phyloP scores from a whole-genome alignment of 1,140 invertebrate species.

The Lasioglossum albipes region DNA sequence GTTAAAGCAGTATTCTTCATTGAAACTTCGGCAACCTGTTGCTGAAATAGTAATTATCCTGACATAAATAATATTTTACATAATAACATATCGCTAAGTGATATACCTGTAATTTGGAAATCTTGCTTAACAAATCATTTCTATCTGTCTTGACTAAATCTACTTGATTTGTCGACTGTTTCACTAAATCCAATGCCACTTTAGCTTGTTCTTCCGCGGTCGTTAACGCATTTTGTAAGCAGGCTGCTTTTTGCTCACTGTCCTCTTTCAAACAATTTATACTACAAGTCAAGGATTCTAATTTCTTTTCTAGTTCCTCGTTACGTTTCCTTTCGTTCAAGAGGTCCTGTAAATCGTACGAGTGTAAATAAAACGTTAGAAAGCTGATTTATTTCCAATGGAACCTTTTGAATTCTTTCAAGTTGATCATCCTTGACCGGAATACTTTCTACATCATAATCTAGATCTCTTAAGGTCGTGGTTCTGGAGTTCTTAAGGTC shows the following conservation, averaged over 20 bases:
- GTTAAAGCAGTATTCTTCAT: slow-evolving; percentile 48
- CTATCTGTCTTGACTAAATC: slow-evolving; percentile 57
- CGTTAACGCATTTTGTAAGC: slow-evolving; percentile 49
- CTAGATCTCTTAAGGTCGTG: not conserved
- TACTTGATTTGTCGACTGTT: slow-evolving; percentile 54
- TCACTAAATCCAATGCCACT: slow-evolving; percentile 55
- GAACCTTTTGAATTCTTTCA: slow-evolving; percentile 38
- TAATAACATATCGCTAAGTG: not conserved
- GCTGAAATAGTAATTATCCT: slow-evolving; percentile 40
- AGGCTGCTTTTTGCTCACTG: slow-evolving; percentile 45
- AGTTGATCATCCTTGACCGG: not conserved
- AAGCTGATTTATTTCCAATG: not conserved
- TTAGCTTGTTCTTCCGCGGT: slow-evolving; percentile 58
- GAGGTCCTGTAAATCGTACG: slow-evolving; percentile 49
- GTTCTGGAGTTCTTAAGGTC: no score
- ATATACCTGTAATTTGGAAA: slow-evolving; percentile 56
- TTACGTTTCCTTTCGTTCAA: slow-evolving; percentile 47
- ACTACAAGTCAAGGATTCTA: slow-evolving; percentile 49
- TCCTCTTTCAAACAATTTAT: slow-evolving; percentile 50
- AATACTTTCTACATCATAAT: slow-evolving; percentile 21
- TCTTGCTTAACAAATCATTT: slow-evolving; percentile 54
- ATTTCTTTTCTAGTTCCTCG: slow-evolving; percentile 57
- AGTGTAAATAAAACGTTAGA: not conserved
- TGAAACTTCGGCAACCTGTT: slow-evolving; percentile 50
- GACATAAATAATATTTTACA: slow-evolving; percentile 7